Conservation (phyloP, 2,113 vertebrate species). For the Colaptes auratus region DNA sequence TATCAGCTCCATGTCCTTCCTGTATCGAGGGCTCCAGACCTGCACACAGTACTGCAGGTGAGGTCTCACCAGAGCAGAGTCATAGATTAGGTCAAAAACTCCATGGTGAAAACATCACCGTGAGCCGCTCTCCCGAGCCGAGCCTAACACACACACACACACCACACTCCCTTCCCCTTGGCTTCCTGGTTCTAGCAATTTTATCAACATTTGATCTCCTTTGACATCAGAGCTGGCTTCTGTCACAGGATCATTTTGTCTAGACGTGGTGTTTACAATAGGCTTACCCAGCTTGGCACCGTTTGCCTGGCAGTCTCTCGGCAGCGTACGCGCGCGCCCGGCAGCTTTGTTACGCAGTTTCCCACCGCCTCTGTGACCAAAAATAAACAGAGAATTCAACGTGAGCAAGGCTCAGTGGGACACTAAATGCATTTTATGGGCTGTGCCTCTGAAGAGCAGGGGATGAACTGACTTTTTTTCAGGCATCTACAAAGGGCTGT, state of each 20-base stretch:
- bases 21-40: too few species aligned
- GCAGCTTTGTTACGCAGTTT: constrained; percentile 14
- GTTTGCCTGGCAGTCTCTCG: background rate
- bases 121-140: background rate
- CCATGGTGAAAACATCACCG: background rate
- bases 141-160: constrained; percentile 5
- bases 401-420: constrained; percentile 15
- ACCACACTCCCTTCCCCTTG: background rate
- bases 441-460: background rate
- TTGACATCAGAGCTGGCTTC: constrained; percentile 61
- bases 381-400: constrained; percentile 15
- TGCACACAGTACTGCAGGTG: too few species aligned
- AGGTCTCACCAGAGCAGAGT: background rate
- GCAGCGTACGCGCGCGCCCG: background rate
- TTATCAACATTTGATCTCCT: constrained; percentile 60
- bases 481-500: constrained; percentile 33
- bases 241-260: constrained; percentile 28
- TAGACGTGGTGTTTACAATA: constrained; percentile 26
- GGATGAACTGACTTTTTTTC: constrained; percentile 8
- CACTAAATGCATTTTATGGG: background rate
- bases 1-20: too few species aligned
- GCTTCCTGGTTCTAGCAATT: background rate
- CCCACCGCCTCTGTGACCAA: constrained; percentile 21
- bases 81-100: background rate
- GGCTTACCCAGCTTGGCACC: constrained; percentile 1